phyloP scores from a whole-genome alignment of 2,888 invertebrate genomes.

The Mesorhabditis sp. region DNA sequence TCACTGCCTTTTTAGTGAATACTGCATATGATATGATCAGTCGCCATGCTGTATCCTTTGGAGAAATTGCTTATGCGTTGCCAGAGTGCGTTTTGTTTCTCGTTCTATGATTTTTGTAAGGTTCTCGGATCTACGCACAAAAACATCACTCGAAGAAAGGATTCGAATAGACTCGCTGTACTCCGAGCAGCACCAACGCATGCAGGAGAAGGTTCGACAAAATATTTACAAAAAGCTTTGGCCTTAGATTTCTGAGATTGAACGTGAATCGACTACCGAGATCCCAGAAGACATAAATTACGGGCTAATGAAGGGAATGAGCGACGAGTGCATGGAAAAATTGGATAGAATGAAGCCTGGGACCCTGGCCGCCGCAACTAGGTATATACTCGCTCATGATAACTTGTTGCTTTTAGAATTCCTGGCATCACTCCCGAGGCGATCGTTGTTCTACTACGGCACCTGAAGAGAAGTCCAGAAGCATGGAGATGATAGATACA shows the following conservation, averaged over 20 bases:
- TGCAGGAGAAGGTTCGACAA: slow-evolving; percentile 28
- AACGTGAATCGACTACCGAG: slow-evolving; percentile 33
- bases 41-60: slow-evolving; percentile 32
- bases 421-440: slow-evolving; percentile 50
- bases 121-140: not conserved
- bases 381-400: slow-evolving; percentile 11
- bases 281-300: slow-evolving; percentile 49
- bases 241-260: slow-evolving; percentile 33
- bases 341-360: slow-evolving; percentile 44
- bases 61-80: slow-evolving; percentile 20
- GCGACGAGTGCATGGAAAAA: slow-evolving; percentile 63
- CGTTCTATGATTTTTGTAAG: not conserved
- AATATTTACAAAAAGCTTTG: not conserved
- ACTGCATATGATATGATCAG: slow-evolving; percentile 41
- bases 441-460: slow-evolving; percentile 32
- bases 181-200: slow-evolving; percentile 30
- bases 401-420: slow-evolving; percentile 21
- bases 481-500: no score
- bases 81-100: slow-evolving; percentile 5
- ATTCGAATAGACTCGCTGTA: slow-evolving; percentile 38
- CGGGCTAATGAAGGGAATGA: slow-evolving; percentile 66
- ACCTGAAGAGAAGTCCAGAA: slow-evolving; percentile 19
- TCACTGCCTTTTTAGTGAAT: slow-evolving; percentile 23
- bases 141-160: slow-evolving; percentile 24
- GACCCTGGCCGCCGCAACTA: slow-evolving; percentile 55